These are phyloP conservation scores for Pyrgilauda ruficollis DNA, from an alignment of 2,113 vertebrate genomes.

Conservation along the genomic window DNA sequence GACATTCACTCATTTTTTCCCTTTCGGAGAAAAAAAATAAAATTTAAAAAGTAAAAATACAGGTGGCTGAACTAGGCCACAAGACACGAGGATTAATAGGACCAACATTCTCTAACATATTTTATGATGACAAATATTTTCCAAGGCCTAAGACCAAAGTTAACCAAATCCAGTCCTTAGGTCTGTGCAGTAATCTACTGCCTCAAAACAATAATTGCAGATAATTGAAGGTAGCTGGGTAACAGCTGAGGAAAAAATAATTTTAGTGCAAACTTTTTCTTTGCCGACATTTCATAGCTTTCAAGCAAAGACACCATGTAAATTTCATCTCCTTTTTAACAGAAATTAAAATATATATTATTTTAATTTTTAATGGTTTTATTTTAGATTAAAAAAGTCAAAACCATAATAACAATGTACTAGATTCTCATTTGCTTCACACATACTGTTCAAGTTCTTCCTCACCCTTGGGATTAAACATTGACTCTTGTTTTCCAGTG, in stretches of 20 bases:
- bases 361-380: neutral
- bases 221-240: neutral
- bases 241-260: neutral
- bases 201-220: neutral
- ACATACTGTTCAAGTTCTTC: neutral
- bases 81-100: neutral
- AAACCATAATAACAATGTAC: neutral
- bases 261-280: neutral
- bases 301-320: neutral
- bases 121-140: neutral
- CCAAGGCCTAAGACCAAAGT: neutral
- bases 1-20: neutral
- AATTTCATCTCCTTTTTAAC: neutral
- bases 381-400: rapidly evolving
- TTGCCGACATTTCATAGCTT: neutral
- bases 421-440: neutral
- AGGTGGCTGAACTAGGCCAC: neutral
- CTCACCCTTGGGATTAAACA: neutral
- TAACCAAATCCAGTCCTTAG: neutral
- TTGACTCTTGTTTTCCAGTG: neutral
- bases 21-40: neutral
- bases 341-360: neutral
- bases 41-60: neutral
- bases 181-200: neutral
- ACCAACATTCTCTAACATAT: neutral